A percentile compares a stretch with the other conserved stretches of the same genome.
phyloP scores from a whole-genome alignment of 2,888 invertebrate genomes.

The Ophioninae sp. region DNA sequence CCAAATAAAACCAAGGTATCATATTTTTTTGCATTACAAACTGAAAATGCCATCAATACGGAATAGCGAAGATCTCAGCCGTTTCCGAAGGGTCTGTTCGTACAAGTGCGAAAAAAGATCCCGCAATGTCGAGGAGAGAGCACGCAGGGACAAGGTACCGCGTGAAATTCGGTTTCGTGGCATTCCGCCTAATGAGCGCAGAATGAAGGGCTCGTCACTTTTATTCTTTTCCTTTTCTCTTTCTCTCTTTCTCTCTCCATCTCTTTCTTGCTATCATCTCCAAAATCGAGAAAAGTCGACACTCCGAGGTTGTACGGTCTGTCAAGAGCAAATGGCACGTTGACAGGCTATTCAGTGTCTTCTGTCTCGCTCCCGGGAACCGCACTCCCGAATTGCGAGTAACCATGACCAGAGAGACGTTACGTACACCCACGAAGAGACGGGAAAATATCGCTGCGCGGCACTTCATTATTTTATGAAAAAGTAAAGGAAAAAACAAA shows the following conservation, averaged over 20 bases:
- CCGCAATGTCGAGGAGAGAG: not conserved
- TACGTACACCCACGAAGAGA: conserved; percentile 56
- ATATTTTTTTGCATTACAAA: too few species aligned
- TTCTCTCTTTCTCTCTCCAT: conserved; percentile 4
- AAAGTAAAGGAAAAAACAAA: not conserved
- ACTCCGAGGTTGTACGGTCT: conserved; percentile 56
- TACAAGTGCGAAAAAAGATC: not conserved
- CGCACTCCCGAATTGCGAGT: not conserved
- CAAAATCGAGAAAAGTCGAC: conserved; percentile 66
- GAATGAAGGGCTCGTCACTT: conserved; percentile 73
- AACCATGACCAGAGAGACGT: conserved; percentile 67
- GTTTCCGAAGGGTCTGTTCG: conserved; percentile 3
- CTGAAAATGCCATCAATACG: too few species aligned
- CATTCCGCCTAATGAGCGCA: conserved; percentile 74
- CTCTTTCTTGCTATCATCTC: conserved; percentile 38
- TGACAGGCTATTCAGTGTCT: conserved; percentile 75
- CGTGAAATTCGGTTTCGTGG: conserved; percentile 68
- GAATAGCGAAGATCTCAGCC: not conserved
- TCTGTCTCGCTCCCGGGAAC: conserved; percentile 41
- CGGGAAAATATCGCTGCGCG: conserved; percentile 31
- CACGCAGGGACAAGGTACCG: conserved; percentile 52
- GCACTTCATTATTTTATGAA: not conserved
- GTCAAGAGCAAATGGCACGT: conserved; percentile 72
- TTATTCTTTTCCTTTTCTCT: not conserved
- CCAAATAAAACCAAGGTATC: too few species aligned